Evolutionary conservation across 2,888 invertebrate genomes (phyloP), one percentile per base, ranked within the genome.

Genomic region (Nycteola revayana): DNA sequence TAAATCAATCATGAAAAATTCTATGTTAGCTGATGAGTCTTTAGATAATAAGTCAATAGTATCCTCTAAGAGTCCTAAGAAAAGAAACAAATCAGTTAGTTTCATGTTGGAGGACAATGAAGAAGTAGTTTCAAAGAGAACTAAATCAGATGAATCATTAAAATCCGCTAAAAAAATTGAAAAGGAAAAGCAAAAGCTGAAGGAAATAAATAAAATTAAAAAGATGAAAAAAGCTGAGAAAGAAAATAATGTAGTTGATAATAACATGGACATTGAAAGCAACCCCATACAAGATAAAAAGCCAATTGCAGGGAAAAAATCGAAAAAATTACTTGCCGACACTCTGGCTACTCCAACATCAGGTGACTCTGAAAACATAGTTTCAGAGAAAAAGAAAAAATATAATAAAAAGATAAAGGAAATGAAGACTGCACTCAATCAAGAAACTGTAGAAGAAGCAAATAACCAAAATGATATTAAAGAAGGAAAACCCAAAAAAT

Each of bases 21-120:
- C 54, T 2, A 46, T 56, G 1, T 25, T 29, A 7, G 38, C 41
- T 9, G 66, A 69, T 22, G 57, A 63, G 9, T 33, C 52, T 3
- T 25, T 48, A 9, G 68, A 76, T 9, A 31, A 59, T n/a, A 42
- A 44, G 22, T 38, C 39, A 5, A 42, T 35, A 11, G 9, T 25
- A 5, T 36, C 60, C 4, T 52, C 32, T 7, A 27, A 30, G 1
- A 81, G 76, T 42, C 42, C 77, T 0, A 83, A 85, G 40, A 86
- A 86, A 44, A 69, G 86, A 21, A 83, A 80, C 36, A 86, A 86
- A 43, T 85, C 86, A 1, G 84, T 85, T 7, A 86, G 86, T 44
- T 83, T 85, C 36, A 70, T 81, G 71, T 57, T 83, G 1, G 81
- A 83, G 7, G 85, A 85, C 1, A 60, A 59, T 39, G 79, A 81